Percentiles rank a stretch among this genome's conserved stretches.
Evolutionary conservation across 2,888 invertebrate genomes (phyloP).

Genomic region (Morinoia aosen): DNA sequence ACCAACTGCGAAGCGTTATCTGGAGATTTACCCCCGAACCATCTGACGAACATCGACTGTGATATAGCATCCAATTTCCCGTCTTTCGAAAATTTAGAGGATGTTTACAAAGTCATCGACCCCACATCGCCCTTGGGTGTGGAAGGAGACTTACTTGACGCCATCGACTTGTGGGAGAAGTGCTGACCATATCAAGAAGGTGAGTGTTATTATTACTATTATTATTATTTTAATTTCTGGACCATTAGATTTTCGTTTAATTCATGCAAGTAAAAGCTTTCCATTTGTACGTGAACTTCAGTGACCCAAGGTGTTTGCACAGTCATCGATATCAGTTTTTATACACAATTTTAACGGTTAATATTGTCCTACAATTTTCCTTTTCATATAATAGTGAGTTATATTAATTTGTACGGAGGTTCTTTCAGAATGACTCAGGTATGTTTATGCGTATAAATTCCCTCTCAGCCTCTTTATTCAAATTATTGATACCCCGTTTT

Average conservation of each 20-base stretch:
- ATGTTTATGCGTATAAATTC: no score
- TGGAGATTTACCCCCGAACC: conserved; percentile 81
- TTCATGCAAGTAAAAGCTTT: not conserved
- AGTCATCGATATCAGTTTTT: not conserved
- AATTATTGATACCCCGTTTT: no score
- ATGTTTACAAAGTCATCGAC: conserved; percentile 53
- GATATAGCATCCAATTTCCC: conserved; percentile 76
- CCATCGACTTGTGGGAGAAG: conserved; percentile 84
- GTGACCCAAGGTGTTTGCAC: not conserved
- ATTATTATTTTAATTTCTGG: not conserved
- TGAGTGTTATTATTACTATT: conserved; percentile 9
- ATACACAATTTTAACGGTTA: not conserved
- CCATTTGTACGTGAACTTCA: not conserved
- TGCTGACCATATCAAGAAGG: conserved; percentile 41
- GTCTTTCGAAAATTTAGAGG: not conserved
- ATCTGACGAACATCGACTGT: conserved; percentile 86
- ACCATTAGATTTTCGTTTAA: no score
- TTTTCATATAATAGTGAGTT: no score
- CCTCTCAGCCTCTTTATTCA: no score
- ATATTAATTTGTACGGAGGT: no score
- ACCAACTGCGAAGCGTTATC: conserved; percentile 76
- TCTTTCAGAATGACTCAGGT: no score
- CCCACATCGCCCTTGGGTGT: conserved; percentile 78
- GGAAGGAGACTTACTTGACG: conserved; percentile 90
- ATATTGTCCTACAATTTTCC: no score